Percentiles rank a stretch among this genome's conserved stretches.
Conservation (phyloP, 2,113 vertebrate species). For the Pituophis catenifer region DNA sequence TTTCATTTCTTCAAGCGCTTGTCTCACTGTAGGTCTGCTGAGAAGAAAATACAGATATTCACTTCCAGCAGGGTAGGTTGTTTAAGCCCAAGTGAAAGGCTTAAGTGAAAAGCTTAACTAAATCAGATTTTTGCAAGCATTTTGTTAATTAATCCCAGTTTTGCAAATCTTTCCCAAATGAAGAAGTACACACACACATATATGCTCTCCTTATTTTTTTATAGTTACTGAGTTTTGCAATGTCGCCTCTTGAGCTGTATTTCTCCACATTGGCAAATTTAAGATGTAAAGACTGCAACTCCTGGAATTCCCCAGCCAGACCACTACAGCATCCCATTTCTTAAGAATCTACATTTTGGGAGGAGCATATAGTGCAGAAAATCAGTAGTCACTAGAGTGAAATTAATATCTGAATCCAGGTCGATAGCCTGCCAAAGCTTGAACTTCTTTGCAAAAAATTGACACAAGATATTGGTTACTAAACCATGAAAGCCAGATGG, state of each 20-base stretch:
- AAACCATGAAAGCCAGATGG: constrained; percentile 28
- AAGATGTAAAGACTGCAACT: neutral
- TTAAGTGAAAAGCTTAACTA: neutral
- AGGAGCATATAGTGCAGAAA: neutral
- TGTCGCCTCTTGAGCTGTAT: neutral
- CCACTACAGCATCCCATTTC: neutral
- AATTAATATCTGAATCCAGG: neutral
- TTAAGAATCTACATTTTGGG: neutral
- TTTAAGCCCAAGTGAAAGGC: neutral
- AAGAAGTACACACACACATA: neutral
- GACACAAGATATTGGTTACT: constrained; percentile 12
- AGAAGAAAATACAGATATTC: neutral
- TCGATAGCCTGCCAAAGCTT: neutral
- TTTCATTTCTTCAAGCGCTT: neutral
- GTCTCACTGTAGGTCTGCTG: neutral
- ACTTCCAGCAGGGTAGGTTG: neutral
- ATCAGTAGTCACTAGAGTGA: neutral
- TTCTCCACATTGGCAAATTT: neutral
- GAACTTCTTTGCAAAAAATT: neutral
- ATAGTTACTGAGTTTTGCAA: neutral
- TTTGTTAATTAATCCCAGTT: neutral
- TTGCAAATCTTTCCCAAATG: neutral
- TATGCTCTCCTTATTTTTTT: neutral
- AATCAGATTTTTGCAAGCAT: neutral
- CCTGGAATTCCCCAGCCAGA: neutral